phyloP scores from a whole-genome alignment of 2,113 vertebrate genomes.

The Benitochromis conjunctus region DNA sequence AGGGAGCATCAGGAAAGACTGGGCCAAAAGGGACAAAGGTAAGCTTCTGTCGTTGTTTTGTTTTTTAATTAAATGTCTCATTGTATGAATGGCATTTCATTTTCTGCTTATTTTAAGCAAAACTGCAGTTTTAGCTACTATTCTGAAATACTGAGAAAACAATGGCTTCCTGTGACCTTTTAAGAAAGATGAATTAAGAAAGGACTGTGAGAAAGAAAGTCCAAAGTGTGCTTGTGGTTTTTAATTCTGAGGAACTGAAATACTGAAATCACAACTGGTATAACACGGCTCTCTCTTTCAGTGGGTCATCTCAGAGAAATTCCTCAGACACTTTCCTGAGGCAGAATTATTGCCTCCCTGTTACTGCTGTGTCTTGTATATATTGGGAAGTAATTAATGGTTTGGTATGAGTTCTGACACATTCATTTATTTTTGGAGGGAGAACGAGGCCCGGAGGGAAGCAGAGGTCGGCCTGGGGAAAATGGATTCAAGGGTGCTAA shows the following conservation, averaged over 20 bases:
- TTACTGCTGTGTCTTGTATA: neutral
- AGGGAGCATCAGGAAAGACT: slow-evolving; percentile 21
- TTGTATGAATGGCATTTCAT: neutral
- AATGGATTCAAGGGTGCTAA: slow-evolving; percentile 51
- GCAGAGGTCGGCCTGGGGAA: slow-evolving; percentile 42
- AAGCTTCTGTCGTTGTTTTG: neutral
- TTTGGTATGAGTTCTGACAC: neutral
- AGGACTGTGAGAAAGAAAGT: neutral
- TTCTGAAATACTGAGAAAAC: neutral
- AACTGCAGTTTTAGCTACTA: neutral
- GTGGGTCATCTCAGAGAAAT: neutral
- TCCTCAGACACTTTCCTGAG: neutral
- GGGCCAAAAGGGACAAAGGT: slow-evolving; percentile 46
- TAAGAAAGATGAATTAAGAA: neutral
- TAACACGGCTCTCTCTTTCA: neutral
- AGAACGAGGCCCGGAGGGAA: slow-evolving; percentile 45
- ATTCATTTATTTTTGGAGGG: slow-evolving; percentile 45
- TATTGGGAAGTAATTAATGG: neutral
- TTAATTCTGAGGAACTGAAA: neutral
- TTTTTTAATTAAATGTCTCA: neutral
- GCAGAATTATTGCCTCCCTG: neutral
- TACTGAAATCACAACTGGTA: neutral
- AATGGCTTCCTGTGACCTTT: neutral
- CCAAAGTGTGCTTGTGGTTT: neutral
- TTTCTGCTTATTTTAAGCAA: neutral